Base-by-base conservation (phyloP, 2,888 invertebrate genomes). In the Tetheella fluctuosa region DNA sequence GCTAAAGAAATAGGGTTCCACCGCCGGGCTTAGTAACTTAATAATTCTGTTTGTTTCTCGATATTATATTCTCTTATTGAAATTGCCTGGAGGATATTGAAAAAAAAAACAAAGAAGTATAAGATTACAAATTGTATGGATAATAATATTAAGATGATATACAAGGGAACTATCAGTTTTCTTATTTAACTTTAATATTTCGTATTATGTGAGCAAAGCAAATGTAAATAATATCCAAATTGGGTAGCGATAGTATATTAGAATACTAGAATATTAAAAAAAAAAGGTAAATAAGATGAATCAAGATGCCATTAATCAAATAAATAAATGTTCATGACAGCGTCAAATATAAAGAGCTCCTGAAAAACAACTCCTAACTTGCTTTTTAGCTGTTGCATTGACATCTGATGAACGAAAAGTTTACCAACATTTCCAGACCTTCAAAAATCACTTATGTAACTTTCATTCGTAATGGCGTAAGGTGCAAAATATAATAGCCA, bases 341-440 rank as follows among this genome's bases (percentile, higher is more conserved):
- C 37, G 37, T 37, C n/a, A n/a, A n/a, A n/a, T n/a, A n/a, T n/a
- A 15, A 37, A 37, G 37, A 15, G 37, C 37, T 37, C 37, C 15
- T 37, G 10, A 37, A 15, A 37, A 37, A 2, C 15, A 15, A 15
- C 37, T 37, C 37, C 15, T 13, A 15, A 34, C 34, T 34, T 8
- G 10, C 34, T 10, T 10, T n/a, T n/a, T n/a, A n/a, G n/a, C n/a
- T n/a, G n/a, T n/a, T n/a, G n/a, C n/a, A 13, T 62, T 70, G 67
- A 71, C 61, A 28, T 67, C 57, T 42, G 7, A 37, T 62, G 64
- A 70, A 58, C 20, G 58, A 60, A 64, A 25, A 17, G 52, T 23
- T 52, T n/a, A 52, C n/a, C 25, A 58, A 67, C 23, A 8, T 25
- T 56, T 15, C 37, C 37, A 15, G 5, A 15, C 10, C 37, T 15